Base-by-base conservation (phyloP, 2,797 vertebrate species). In the Hylomyscus alleni region DNA sequence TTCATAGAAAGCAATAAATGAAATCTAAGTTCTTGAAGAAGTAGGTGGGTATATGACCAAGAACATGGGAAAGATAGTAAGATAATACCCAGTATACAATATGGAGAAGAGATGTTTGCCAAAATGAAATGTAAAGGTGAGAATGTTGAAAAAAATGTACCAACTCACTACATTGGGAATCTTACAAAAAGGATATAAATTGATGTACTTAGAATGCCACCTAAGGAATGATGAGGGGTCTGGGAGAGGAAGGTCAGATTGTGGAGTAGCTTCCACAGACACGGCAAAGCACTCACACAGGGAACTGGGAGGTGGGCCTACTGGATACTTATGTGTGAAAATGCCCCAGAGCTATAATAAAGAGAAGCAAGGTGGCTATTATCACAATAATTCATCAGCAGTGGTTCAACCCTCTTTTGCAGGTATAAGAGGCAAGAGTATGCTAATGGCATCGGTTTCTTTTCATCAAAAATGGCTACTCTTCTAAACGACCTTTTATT, bases 181-280 rank as follows among this genome's bases (percentile, higher is more conserved):
- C 62, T 89, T 19, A 95, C 50, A 62, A 50, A 95, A 91, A 94
- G 14, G 8, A 8, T 92, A 0, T 47, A 87, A 92, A 20, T 44
- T 67, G 67, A 89, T 69, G 0, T 69, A 17, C 31, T 82, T 76
- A 11, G 37, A 92, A 89, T 83, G 14, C 2, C 10, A 15, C 40
- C 62, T 40, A 67, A 75, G 1, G 0, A 80, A 75, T 34, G 26
- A 83, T 1, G 72, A 65, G 19, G 44, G 12, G 4, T 20, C 34
- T 87, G 54, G 14, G 77, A 20, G 58, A 91, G 31, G 44, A 82
- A 96, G 58, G 44, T 17, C 11, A 83, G 84, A 29, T 29, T 97
- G 50, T 82, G 22, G n/a, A 95, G 69, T 84, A 54, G 10, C 14
- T 96, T 96, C 8, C 56, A 95, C 90, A 97, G 8, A 26, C 56